Evolutionary conservation across 2,797 vertebrate genomes (phyloP).

Genomic region (Chrosomus eos): DNA sequence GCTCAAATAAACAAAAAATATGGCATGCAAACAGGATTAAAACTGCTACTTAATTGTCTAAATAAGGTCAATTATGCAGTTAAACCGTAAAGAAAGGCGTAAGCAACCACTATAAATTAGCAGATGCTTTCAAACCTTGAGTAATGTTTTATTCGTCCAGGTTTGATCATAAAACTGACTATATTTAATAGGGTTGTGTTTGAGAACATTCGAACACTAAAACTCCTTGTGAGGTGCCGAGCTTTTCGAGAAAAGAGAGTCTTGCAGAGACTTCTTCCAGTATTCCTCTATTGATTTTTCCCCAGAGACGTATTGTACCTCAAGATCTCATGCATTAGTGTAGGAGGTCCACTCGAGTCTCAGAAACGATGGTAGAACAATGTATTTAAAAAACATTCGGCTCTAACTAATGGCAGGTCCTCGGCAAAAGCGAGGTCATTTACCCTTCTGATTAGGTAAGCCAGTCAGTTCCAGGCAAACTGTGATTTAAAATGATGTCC

Average conservation of each 20-base stretch:
- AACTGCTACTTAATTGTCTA: background rate
- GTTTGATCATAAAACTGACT: background rate
- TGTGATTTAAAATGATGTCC: slow-evolving; percentile 87
- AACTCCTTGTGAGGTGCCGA: slow-evolving; percentile 47
- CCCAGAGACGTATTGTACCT: slow-evolving; percentile 62
- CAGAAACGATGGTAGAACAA: slow-evolving; percentile 74
- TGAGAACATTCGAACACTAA: slow-evolving; percentile 43
- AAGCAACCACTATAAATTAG: background rate
- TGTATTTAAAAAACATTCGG: slow-evolving; percentile 78
- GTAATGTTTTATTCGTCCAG: slow-evolving; percentile 6
- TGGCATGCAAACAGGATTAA: background rate
- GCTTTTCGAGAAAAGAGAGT: slow-evolving; percentile 42
- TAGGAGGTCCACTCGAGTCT: slow-evolving; percentile 55
- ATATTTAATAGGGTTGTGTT: slow-evolving; percentile 45
- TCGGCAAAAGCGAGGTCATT: slow-evolving; percentile 80
- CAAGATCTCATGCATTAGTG: slow-evolving; percentile 71
- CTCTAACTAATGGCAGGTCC: slow-evolving; percentile 73
- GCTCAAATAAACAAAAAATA: background rate
- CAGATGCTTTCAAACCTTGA: slow-evolving; percentile 6
- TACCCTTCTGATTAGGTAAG: slow-evolving; percentile 76
- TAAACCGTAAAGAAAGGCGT: background rate
- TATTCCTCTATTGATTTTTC: slow-evolving; percentile 66
- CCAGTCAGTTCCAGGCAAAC: slow-evolving; percentile 77
- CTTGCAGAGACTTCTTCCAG: slow-evolving; percentile 47
- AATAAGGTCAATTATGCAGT: background rate